phyloP scores from a whole-genome alignment of 2,797 vertebrate species.

The Lophotriccus pileatus region DNA sequence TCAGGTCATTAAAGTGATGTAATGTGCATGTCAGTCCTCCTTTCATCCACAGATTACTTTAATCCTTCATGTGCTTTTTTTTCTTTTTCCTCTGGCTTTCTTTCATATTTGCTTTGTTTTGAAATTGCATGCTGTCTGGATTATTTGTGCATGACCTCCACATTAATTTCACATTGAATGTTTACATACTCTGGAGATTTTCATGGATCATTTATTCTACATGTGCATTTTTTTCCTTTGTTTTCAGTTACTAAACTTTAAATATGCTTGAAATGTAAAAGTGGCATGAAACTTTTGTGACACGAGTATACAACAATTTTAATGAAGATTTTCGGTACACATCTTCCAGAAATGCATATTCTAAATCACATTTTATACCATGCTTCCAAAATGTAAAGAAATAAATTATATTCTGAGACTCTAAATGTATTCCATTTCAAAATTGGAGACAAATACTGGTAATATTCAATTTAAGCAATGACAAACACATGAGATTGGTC shows the following conservation, averaged over 20 bases:
- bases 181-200: slow-evolving; percentile 58
- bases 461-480: neutral
- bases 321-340: neutral
- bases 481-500: neutral
- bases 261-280: slow-evolving; percentile 84
- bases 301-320: slow-evolving; percentile 54
- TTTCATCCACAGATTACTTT: slow-evolving; percentile 24
- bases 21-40: slow-evolving; percentile 55
- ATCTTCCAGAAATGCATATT: neutral
- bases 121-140: slow-evolving; percentile 69
- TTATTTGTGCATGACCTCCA: slow-evolving; percentile 74
- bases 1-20: slow-evolving; percentile 51
- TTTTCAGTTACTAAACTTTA: slow-evolving; percentile 81
- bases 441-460: neutral
- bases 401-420: neutral
- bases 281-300: slow-evolving; percentile 85
- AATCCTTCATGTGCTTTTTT: slow-evolving; percentile 11
- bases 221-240: slow-evolving; percentile 69
- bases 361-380: neutral
- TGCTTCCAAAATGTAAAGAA: neutral
- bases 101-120: slow-evolving; percentile 65
- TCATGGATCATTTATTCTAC: slow-evolving; percentile 72
- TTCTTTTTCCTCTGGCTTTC: slow-evolving; percentile 54
- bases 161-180: slow-evolving; percentile 63
- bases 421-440: neutral